A percentile compares a stretch with the other conserved stretches of the same genome.
Evolutionary conservation across 2,888 invertebrate species (phyloP).

Genomic region (Trichogramma dendrolimi): DNA sequence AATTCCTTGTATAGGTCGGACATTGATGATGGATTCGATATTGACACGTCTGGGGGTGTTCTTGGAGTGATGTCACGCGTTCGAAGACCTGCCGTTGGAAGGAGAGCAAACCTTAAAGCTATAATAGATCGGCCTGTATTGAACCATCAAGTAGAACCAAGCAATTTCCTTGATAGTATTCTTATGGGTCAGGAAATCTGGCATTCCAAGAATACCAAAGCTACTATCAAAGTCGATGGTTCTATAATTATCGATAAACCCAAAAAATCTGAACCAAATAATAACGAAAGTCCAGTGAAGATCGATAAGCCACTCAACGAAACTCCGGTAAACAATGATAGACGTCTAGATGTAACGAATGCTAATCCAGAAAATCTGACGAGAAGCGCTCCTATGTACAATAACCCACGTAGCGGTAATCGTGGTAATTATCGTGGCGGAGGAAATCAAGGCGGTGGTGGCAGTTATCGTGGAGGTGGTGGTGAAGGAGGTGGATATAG

Average conservation of each 20-base stretch:
- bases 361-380: conserved; percentile 42
- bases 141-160: conserved; percentile 34
- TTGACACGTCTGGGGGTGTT: conserved; percentile 3
- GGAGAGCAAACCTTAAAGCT: neutral
- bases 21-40: conserved; percentile 30
- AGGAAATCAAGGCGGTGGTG: conserved; percentile 54
- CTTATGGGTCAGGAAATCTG: conserved; percentile 67
- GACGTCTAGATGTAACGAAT: conserved; percentile 39
- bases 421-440: conserved; percentile 41
- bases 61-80: conserved; percentile 11
- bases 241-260: conserved; percentile 56
- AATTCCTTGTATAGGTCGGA: conserved; percentile 38
- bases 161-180: conserved; percentile 67
- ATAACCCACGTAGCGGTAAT: conserved; percentile 56
- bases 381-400: conserved; percentile 63
- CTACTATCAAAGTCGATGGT: conserved; percentile 62
- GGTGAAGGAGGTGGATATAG: conserved; percentile 39
- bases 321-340: conserved; percentile 17
- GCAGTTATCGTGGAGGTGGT: conserved; percentile 42
- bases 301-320: conserved; percentile 12
- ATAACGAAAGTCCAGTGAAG: conserved; percentile 29
- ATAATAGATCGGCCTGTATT: conserved; percentile 33
- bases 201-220: conserved; percentile 62
- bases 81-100: neutral
- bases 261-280: conserved; percentile 25